Evolutionary conservation across 2,888 invertebrate species (phyloP).

Genomic region (Plusia festucae): DNA sequence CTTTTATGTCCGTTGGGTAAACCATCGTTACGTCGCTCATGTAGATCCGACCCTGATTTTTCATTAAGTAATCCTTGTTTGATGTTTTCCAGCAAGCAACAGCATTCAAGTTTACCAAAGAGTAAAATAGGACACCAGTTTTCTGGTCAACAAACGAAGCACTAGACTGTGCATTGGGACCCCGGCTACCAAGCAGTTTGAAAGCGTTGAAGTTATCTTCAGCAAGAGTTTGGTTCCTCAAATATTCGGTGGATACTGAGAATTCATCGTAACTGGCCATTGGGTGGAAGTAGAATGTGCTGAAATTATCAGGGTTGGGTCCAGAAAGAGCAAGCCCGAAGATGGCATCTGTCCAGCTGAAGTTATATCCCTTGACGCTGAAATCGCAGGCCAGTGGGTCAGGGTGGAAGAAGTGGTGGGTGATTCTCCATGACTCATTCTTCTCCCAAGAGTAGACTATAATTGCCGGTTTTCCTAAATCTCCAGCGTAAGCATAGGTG

Average conservation of each 20-base stretch:
- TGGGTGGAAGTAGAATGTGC: conserved; percentile 94
- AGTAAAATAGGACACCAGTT: conserved; percentile 93
- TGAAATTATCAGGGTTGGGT: conserved; percentile 90
- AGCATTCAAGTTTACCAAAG: conserved; percentile 93
- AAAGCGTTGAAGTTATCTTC: conserved; percentile 90
- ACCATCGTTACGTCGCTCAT: conserved; percentile 92
- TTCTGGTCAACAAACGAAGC: conserved; percentile 92
- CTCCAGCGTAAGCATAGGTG: conserved; percentile 92
- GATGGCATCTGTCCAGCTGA: conserved; percentile 94
- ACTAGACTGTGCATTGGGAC: conserved; percentile 92
- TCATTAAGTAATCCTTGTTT: conserved; percentile 91
- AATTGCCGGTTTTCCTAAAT: conserved; percentile 91
- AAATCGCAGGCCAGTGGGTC: conserved; percentile 93
- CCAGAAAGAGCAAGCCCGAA: conserved; percentile 93
- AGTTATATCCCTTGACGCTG: conserved; percentile 91
- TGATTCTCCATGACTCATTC: conserved; percentile 93
- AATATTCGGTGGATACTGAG: conserved; percentile 91
- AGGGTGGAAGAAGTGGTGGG: conserved; percentile 92
- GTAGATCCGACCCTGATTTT: conserved; percentile 92
- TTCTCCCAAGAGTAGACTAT: conserved; percentile 94
- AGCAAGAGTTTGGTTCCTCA: conserved; percentile 90
- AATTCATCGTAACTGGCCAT: conserved; percentile 94
- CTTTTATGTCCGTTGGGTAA: conserved; percentile 94
- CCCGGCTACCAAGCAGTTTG: conserved; percentile 91
- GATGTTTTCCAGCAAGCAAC: conserved; percentile 94